Evolutionary conservation across 1,140 invertebrate species (phyloP), one percentile per base, ranked within the genome.

Genomic region (Chymomyza costata): DNA sequence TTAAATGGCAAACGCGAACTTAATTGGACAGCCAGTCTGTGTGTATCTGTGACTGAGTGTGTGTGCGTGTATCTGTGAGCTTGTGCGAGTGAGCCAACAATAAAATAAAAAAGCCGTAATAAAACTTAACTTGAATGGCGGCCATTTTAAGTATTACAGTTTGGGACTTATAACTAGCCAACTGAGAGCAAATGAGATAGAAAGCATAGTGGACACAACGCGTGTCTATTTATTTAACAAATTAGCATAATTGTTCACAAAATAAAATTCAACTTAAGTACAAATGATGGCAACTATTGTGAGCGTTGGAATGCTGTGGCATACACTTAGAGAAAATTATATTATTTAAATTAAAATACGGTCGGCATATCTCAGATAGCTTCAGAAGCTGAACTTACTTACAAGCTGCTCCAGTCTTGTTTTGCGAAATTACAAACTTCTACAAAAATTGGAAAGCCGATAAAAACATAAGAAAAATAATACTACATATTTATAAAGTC

Each of bases 251-350:
- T 82, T 82, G 76, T 82, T 82, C 70, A 82, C 65, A 71, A 82
- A 82, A 82, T 82, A 82, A 82, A 82, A 82, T 78, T 82, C 76
- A 82, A 82, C 78, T 82, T 82, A 82, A 82, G 66, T 82, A 82
- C 76, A 82, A 82, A 78, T 78, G 76, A 80, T 80, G 71, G 57
- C 40, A 48, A 38, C 31, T 13, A 34, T 44, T 32, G 21, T 51
- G 15, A 11, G 39, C 38, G 11, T 13, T 18, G 14, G 31, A 17
- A 40, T 38, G 47, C 21, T 19, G n/a, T n/a, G n/a, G n/a, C n/a
- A n/a, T n/a, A n/a, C n/a, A n/a, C n/a, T n/a, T n/a, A n/a, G n/a
- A n/a, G n/a, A n/a, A n/a, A n/a, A n/a, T n/a, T n/a, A n/a, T n/a
- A n/a, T n/a, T n/a, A n/a, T n/a, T n/a, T n/a, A n/a, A n/a, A n/a